Evolutionary conservation across 2,113 vertebrate species (phyloP).

Genomic region (Mormoops blainvillei): DNA sequence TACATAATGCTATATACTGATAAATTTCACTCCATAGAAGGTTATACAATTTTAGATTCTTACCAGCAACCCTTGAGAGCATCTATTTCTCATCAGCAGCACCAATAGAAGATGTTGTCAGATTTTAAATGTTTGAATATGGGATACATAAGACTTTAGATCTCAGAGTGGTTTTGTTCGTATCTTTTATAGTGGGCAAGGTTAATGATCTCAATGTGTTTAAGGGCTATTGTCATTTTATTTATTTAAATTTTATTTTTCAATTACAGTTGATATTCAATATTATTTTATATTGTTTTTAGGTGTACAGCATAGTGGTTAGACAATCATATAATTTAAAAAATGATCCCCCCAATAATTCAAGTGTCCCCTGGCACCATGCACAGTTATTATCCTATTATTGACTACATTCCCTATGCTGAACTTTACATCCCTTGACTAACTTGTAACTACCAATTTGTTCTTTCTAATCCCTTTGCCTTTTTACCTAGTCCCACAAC

Average conservation of each 20-base stretch:
- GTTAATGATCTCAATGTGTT: not conserved
- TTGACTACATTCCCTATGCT: not conserved
- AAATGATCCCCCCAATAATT: too few species aligned
- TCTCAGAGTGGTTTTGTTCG: not conserved
- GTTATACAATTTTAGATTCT: not conserved
- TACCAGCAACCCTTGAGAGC: not conserved
- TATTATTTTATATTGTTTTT: not conserved
- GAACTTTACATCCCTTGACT: not conserved
- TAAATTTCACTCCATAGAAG: not conserved
- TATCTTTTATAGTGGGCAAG: not conserved
- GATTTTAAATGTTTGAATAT: not conserved
- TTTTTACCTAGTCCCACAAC: too few species aligned
- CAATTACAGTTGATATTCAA: not conserved
- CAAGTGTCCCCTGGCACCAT: too few species aligned
- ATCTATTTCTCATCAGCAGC: not conserved
- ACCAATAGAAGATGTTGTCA: not conserved
- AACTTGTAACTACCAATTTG: not conserved
- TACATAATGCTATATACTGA: not conserved
- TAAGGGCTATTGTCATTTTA: not conserved
- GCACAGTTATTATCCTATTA: not conserved
- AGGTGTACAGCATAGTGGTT: too few species aligned
- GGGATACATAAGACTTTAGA: not conserved
- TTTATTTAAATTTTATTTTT: not conserved
- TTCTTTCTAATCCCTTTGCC: not conserved
- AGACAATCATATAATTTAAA: too few species aligned